These are phyloP conservation scores for Pontoporia blainvillei DNA, from an alignment of 2,113 vertebrate species.

Conservation along the genomic window DNA sequence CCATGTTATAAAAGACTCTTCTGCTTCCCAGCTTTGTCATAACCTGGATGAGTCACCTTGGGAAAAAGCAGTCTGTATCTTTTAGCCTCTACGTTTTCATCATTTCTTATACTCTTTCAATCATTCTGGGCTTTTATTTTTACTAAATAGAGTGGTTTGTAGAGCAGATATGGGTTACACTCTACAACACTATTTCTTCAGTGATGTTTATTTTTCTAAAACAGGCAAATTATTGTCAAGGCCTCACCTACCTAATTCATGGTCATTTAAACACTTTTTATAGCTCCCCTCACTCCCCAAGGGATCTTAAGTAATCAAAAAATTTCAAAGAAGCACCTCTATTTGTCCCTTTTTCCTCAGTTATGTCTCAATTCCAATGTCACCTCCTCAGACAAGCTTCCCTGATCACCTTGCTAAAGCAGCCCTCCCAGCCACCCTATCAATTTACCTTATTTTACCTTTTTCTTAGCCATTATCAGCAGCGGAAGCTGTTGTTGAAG, in stretches of 20 bases:
- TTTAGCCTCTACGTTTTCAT: background rate
- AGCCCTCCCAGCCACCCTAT: background rate
- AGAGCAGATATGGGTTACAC: background rate
- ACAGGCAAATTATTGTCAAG: background rate
- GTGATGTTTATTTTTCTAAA: background rate
- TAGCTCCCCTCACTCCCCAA: rapidly evolving
- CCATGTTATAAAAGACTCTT: background rate
- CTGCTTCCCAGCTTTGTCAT: background rate
- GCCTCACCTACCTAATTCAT: background rate
- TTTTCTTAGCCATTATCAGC: background rate
- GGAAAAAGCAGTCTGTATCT: background rate
- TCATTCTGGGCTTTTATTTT: background rate
- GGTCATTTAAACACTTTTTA: background rate
- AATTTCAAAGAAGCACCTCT: background rate
- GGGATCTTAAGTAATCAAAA: background rate
- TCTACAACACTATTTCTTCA: background rate
- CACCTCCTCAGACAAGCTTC: background rate
- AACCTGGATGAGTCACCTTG: background rate
- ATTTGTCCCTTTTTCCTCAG: background rate
- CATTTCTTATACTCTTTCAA: background rate
- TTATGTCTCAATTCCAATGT: background rate
- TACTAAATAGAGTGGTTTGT: background rate
- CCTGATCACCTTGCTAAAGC: background rate
- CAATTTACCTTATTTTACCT: background rate
- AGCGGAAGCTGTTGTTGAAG: background rate